A percentile compares a stretch with the other conserved stretches of the same genome.
These are phyloP conservation scores for Cephus pygmeus DNA, from an alignment of 2,888 invertebrate species.

Conservation along the genomic window DNA sequence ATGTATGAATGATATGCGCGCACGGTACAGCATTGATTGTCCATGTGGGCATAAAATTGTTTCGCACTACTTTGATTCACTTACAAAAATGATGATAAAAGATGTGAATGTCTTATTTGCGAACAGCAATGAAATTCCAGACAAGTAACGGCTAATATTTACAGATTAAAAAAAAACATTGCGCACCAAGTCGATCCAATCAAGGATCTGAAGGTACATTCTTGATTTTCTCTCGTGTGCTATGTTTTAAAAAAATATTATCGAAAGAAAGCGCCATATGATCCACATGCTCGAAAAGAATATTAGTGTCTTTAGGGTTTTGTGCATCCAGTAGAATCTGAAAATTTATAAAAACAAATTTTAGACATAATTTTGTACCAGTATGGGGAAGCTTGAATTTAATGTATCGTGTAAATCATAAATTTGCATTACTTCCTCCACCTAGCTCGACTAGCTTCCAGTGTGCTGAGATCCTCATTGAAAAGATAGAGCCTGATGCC, in stretches of 20 bases:
- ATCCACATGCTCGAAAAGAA: constrained; percentile 58
- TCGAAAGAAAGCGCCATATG: constrained; percentile 64
- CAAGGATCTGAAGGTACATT: constrained; percentile 12
- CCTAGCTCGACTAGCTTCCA: constrained; percentile 73
- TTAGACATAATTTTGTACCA: background rate
- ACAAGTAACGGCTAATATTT: constrained; percentile 16
- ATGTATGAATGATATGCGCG: background rate
- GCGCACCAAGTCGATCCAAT: constrained; percentile 12
- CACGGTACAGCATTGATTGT: background rate
- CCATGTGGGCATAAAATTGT: background rate
- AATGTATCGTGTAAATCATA: background rate
- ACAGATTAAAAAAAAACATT: constrained; percentile 13
- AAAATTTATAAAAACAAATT: constrained; percentile 40
- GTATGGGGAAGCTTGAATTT: background rate
- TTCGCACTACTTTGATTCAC: background rate
- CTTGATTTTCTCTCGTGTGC: background rate
- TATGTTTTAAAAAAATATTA: constrained; percentile 35
- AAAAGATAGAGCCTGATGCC: constrained; percentile 82
- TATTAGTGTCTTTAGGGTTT: constrained; percentile 65
- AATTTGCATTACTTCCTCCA: constrained; percentile 69
- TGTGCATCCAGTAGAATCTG: constrained; percentile 71
- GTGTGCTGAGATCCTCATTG: constrained; percentile 79
- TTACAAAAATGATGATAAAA: background rate
- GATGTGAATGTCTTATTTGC: background rate
- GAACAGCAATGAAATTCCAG: background rate